Base-by-base conservation (phyloP, 2,113 vertebrate species). In the Crypturellus undulatus region DNA sequence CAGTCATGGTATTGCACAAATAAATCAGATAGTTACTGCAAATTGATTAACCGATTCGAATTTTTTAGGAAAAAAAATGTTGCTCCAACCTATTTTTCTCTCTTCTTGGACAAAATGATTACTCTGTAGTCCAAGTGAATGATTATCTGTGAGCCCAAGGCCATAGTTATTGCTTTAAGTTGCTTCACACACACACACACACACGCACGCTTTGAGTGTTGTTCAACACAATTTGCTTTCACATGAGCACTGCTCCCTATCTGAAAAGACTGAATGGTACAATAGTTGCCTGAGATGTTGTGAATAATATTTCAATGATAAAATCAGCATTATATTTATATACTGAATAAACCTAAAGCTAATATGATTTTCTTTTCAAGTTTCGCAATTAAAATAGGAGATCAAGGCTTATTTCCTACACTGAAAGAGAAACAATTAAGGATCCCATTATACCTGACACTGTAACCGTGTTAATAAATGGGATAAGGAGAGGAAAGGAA, bases 1-100 rank as follows among this genome's bases (percentile, higher is more conserved):
- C 94, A 96, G 92, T 96, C 81, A 91, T 95, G 72, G 97, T 98
- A 98, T 97, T 96, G 96, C 86, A 96, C 79, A 88, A 96, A 97
- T 97, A 98, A 97, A 98, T 98, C 97, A 97, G 92, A 91, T 86
- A 94, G 67, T 97, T 98, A 97, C 94, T 93, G 75, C 95, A 97
- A 97, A 98, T 97, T 98, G 92, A 98, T 97, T 95, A 98, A 90
- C 88, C 58, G 94, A 96, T 95, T 96, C 76, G 65, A 95, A 80
- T 96, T 93, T 96, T 96, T 97, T 95, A 90, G 92, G 69, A 94
- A 94, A 94, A 80, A 94, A 79, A 89, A 93, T 94, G 78, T 97
- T 97, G 90, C 79, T 93, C 81, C 81, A 82, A 79, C 20, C 94
- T 93, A 95, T 97, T 97, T 96, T 96, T 97, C 90, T 95, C 78